phyloP scores from a whole-genome alignment of 2,797 vertebrate species.

The Ctenosaura bakeri region DNA sequence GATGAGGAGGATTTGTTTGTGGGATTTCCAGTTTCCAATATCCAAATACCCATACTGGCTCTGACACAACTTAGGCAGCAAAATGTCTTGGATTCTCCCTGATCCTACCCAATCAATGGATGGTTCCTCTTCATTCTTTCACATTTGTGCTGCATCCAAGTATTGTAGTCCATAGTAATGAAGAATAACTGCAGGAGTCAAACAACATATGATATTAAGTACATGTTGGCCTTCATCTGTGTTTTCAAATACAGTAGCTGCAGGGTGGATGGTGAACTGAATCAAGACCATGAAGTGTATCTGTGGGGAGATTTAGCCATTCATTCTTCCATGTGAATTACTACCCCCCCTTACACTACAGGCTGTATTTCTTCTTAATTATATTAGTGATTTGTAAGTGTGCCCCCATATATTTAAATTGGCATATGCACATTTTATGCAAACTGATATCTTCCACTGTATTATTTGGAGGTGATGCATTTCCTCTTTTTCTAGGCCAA shows the following conservation, averaged over 20 bases:
- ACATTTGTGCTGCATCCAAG: neutral
- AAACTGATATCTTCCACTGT: neutral
- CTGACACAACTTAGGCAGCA: neutral
- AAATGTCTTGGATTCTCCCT: neutral
- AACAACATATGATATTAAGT: neutral
- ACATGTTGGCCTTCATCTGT: neutral
- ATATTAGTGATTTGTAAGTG: neutral
- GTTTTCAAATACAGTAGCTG: neutral
- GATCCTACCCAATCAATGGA: neutral
- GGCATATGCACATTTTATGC: neutral
- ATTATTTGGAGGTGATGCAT: neutral
- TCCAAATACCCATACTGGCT: neutral
- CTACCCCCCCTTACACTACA: no score
- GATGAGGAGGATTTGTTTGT: neutral
- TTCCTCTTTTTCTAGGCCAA: no score
- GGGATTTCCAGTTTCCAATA: neutral
- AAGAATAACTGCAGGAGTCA: no score
- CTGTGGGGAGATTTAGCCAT: neutral
- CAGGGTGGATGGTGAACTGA: neutral
- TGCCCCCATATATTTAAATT: neutral
- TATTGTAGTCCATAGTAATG: neutral
- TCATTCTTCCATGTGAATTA: neutral
- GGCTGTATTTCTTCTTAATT: neutral
- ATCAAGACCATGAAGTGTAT: neutral
- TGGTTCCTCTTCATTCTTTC: neutral